Conservation (phyloP, 2,888 invertebrate genomes). For the Calliphora vomitoria region DNA sequence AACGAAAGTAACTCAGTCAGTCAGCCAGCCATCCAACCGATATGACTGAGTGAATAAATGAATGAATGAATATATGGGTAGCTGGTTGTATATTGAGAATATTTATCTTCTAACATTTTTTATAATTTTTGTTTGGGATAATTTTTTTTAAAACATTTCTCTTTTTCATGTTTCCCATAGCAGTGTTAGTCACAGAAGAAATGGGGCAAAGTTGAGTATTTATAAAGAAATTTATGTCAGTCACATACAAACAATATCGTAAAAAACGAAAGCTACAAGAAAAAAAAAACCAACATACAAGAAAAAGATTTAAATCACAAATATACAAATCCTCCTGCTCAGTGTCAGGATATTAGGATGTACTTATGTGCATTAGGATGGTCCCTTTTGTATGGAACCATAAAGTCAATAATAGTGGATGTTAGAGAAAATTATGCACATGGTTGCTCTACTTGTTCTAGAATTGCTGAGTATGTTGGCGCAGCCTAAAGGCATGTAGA, state of each 20-base stretch:
- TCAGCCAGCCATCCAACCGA: background rate
- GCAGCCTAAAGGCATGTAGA: too few relatives aligned
- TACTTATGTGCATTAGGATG: background rate
- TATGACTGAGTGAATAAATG: constrained; percentile 15
- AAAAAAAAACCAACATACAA: constrained; percentile 11
- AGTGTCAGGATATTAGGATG: constrained; percentile 10
- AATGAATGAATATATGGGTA: background rate
- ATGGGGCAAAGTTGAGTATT: constrained; percentile 24
- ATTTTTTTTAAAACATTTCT: constrained; percentile 13
- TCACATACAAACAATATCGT: constrained; percentile 63
- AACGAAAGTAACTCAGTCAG: constrained; percentile 40
- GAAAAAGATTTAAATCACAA: constrained; percentile 60
- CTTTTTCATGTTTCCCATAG: constrained; percentile 27
- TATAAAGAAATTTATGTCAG: constrained; percentile 65
- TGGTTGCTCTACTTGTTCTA: too few relatives aligned
- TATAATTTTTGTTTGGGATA: constrained; percentile 27
- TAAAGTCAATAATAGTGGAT: too few relatives aligned
- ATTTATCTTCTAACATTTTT: constrained; percentile 48
- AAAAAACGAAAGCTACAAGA: constrained; percentile 27
- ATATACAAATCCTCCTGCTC: constrained; percentile 45
- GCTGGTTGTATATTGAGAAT: constrained; percentile 12
- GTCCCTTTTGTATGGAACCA: too few relatives aligned
- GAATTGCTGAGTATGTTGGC: too few relatives aligned
- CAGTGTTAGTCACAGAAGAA: background rate
- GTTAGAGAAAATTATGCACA: too few relatives aligned